phyloP scores from a whole-genome alignment of 2,888 invertebrate genomes.

The Achlya flavicornis region DNA sequence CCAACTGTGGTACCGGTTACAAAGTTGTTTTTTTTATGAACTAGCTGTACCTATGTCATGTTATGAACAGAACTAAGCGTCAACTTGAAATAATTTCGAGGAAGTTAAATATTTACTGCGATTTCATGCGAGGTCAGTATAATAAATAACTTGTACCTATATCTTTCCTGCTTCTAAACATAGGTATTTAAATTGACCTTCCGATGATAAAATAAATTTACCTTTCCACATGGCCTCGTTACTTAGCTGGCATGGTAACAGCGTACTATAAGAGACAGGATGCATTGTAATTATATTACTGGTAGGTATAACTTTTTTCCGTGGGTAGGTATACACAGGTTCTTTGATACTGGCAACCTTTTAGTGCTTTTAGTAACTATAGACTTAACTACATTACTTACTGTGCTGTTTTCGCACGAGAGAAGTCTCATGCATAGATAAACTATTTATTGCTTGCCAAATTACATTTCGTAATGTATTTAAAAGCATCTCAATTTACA shows the following conservation, averaged over 20 bases:
- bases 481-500: constrained; percentile 8
- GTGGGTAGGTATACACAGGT: neutral
- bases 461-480: neutral
- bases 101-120: neutral
- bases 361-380: neutral
- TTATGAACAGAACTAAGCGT: neutral
- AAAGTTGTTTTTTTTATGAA: too few species aligned
- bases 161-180: constrained; percentile 1
- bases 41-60: too few species aligned
- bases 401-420: neutral
- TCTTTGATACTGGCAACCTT: neutral
- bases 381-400: constrained; percentile 10
- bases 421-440: neutral
- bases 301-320: too few species aligned
- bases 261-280: neutral
- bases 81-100: neutral
- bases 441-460: neutral
- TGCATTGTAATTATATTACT: neutral
- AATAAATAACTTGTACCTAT: neutral
- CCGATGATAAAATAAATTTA: neutral
- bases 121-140: neutral
- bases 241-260: neutral
- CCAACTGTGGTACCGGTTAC: neutral
- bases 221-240: constrained; percentile 1
- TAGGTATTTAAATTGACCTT: constrained; percentile 4